Evolutionary conservation across 2,113 vertebrate genomes (phyloP).

Genomic region (Misgurnus mizolepis): DNA sequence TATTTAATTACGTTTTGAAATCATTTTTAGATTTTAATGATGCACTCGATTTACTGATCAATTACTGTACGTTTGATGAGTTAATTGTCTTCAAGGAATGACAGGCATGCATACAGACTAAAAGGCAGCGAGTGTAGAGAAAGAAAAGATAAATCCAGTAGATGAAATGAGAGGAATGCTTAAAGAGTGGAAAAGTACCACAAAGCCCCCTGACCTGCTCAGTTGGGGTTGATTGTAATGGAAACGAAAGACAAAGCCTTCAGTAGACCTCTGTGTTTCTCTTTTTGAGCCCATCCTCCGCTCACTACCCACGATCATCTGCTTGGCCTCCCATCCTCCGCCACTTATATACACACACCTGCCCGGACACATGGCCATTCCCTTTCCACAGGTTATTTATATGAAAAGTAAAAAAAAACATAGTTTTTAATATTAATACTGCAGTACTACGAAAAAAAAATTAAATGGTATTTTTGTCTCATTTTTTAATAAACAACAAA

Average conservation of each 20-base stretch:
- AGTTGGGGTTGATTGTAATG: slow-evolving; percentile 65
- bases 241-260: slow-evolving; percentile 68
- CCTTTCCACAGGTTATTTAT: background rate
- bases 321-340: slow-evolving; percentile 38
- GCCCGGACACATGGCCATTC: background rate
- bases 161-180: background rate
- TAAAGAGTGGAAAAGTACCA: slow-evolving; percentile 73
- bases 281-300: slow-evolving; percentile 35
- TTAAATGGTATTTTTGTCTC: too few species aligned
- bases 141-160: slow-evolving; percentile 36
- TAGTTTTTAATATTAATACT: too few species aligned
- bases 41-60: background rate
- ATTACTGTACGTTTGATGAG: background rate
- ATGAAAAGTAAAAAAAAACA: too few species aligned
- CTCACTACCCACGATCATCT: slow-evolving; percentile 12
- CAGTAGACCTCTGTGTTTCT: slow-evolving; percentile 45
- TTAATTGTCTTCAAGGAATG: background rate
- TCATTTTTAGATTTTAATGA: background rate
- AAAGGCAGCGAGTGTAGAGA: slow-evolving; percentile 32
- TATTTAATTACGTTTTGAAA: too few species aligned
- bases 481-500: too few species aligned
- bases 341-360: background rate
- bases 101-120: slow-evolving; percentile 21
- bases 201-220: slow-evolving; percentile 52
- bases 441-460: too few species aligned